Evolutionary conservation across 2,113 vertebrate genomes (phyloP).

Genomic region (Trichechus manatus): DNA sequence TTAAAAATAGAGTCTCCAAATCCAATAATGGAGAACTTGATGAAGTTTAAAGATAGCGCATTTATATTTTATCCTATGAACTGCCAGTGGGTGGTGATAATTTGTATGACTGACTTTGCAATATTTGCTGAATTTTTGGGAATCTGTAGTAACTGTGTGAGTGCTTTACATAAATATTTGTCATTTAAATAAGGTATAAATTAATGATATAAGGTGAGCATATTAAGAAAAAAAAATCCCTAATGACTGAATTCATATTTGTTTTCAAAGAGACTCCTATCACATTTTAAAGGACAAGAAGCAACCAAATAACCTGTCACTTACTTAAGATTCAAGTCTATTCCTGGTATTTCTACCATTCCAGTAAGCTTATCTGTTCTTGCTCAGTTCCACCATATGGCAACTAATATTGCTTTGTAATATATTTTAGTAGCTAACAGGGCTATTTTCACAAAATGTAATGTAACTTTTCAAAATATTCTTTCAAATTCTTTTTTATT

Average conservation of each 20-base stretch:
- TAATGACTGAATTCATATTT: neutral
- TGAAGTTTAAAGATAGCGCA: neutral
- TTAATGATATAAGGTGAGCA: neutral
- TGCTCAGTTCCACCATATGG: neutral
- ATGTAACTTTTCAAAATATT: neutral
- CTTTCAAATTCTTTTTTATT: neutral
- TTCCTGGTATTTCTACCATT: neutral
- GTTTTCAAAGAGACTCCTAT: neutral
- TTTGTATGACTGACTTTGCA: neutral
- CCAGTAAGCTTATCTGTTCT: neutral
- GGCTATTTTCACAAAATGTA: neutral
- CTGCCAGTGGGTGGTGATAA: neutral
- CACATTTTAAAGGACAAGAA: neutral
- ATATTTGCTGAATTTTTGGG: neutral
- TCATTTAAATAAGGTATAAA: neutral
- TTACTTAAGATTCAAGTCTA: neutral
- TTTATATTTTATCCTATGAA: neutral
- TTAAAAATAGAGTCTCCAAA: neutral
- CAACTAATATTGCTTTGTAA: neutral
- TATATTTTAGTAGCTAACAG: neutral
- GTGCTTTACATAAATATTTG: neutral
- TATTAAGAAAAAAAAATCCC: neutral
- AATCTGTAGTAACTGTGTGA: neutral
- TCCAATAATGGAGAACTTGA: neutral
- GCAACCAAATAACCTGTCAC: neutral